Conservation (phyloP, 2,888 invertebrate genomes). For the Pediacus dermestoides region DNA sequence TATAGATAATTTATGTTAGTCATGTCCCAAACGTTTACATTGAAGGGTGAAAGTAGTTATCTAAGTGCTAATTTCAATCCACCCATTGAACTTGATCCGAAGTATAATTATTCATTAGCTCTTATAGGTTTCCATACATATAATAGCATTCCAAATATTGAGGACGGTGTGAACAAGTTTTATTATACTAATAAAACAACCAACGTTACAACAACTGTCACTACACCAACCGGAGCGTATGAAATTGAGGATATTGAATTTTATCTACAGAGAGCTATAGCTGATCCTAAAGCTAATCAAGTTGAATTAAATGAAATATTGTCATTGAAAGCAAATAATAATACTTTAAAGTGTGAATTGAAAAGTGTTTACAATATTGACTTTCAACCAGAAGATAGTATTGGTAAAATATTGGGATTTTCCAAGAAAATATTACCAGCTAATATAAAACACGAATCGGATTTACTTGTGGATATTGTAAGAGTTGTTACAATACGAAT, state of each 20-base stretch:
- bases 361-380: slow-evolving; percentile 12
- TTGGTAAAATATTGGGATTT: slow-evolving; percentile 17
- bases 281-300: too few relatives aligned
- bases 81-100: slow-evolving; percentile 6
- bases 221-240: slow-evolving; percentile 37
- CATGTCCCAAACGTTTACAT: slow-evolving; percentile 1
- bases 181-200: too few relatives aligned
- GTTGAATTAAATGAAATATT: too few relatives aligned
- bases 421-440: slow-evolving; percentile 11
- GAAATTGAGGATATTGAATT: slow-evolving; percentile 35
- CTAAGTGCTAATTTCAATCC: slow-evolving; percentile 5
- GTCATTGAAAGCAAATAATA: slow-evolving; percentile 35
- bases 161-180: too few relatives aligned
- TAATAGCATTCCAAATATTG: too few relatives aligned
- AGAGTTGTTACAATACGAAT: too few relatives aligned
- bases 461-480: too few relatives aligned
- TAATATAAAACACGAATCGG: too few relatives aligned
- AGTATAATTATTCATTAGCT: slow-evolving; percentile 1
- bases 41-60: slow-evolving; percentile 5
- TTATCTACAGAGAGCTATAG: slow-evolving; percentile 21
- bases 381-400: slow-evolving; percentile 16
- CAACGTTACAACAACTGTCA: too few relatives aligned
- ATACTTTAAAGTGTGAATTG: slow-evolving; percentile 32
- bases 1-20: too few relatives aligned
- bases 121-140: slow-evolving; percentile 8